These are phyloP conservation scores for Diploscapter pachys DNA, from an alignment of 1,140 invertebrate genomes.

Conservation along the genomic window DNA sequence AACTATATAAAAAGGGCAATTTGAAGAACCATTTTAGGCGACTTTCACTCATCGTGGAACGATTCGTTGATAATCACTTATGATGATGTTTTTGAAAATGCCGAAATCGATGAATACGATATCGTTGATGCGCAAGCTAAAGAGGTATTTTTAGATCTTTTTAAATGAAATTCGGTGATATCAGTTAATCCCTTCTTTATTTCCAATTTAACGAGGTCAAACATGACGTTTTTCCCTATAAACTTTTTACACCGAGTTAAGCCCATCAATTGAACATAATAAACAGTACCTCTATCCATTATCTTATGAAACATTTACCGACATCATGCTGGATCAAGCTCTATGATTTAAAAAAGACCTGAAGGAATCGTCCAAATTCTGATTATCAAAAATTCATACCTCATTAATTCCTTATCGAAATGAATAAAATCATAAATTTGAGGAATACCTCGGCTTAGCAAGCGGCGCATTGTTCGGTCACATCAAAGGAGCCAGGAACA, in stretches of 20 bases:
- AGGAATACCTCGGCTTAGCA: slow-evolving; percentile 47
- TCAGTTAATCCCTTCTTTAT: background rate
- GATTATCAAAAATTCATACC: background rate
- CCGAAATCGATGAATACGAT: slow-evolving; percentile 40
- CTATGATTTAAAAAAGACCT: too few species aligned
- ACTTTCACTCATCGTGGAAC: slow-evolving; percentile 45
- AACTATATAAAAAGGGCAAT: too few species aligned
- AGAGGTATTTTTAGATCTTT: slow-evolving; percentile 30
- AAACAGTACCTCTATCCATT: too few species aligned
- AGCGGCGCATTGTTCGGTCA: slow-evolving; percentile 49
- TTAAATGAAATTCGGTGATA: background rate
- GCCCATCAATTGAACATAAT: too few species aligned
- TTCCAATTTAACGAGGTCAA: background rate
- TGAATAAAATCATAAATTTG: slow-evolving; percentile 17
- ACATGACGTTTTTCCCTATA: too few species aligned
- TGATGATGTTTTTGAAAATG: slow-evolving; percentile 50
- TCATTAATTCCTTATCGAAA: too few species aligned
- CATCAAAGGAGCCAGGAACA: slow-evolving; percentile 48
- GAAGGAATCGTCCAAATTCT: background rate
- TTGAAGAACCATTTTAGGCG: slow-evolving; percentile 13
- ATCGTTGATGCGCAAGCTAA: slow-evolving; percentile 54
- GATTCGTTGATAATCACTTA: slow-evolving; percentile 47
- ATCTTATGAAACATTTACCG: too few species aligned
- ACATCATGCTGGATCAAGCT: too few species aligned
- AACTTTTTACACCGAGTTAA: too few species aligned